Conservation (phyloP, 2,797 vertebrate genomes). For the Momotus momota region DNA sequence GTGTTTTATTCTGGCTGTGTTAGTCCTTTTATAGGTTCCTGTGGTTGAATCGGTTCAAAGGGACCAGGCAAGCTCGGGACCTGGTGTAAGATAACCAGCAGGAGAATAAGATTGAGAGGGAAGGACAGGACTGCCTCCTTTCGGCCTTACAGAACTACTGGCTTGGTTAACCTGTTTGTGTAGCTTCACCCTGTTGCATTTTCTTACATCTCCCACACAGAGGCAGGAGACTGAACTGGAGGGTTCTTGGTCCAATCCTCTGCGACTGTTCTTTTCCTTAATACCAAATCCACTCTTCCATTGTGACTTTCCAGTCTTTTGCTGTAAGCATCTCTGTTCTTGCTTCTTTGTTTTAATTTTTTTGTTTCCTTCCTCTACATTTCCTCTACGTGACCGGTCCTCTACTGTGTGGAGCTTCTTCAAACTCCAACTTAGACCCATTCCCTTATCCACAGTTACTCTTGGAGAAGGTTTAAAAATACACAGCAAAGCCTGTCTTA, state of each 20-base stretch:
- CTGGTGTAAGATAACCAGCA: not conserved
- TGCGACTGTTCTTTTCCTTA: not conserved
- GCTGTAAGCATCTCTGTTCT: not conserved
- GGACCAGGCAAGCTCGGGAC: not conserved
- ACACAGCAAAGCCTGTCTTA: constrained; percentile 45
- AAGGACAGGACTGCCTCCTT: not conserved
- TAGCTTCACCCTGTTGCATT: not conserved
- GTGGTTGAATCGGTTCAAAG: not conserved
- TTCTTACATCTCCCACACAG: not conserved
- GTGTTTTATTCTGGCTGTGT: constrained; percentile 7
- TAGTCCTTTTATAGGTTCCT: constrained; percentile 27
- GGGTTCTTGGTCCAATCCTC: not conserved
- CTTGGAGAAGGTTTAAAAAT: constrained; percentile 49
- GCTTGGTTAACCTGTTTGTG: not conserved
- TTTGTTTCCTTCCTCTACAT: constrained; percentile 1
- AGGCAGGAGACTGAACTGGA: not conserved
- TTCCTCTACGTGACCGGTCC: constrained; percentile 16
- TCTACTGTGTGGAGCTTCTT: constrained; percentile 26
- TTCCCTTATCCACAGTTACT: constrained; percentile 1
- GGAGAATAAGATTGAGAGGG: not conserved
- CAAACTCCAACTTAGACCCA: constrained; percentile 21
- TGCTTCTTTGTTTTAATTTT: constrained; percentile 41
- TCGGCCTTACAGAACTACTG: not conserved
- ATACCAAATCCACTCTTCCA: not conserved
- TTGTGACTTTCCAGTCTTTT: not conserved